Base-by-base conservation (phyloP, 2,888 invertebrate species). In the Ceriagrion tenellum region DNA sequence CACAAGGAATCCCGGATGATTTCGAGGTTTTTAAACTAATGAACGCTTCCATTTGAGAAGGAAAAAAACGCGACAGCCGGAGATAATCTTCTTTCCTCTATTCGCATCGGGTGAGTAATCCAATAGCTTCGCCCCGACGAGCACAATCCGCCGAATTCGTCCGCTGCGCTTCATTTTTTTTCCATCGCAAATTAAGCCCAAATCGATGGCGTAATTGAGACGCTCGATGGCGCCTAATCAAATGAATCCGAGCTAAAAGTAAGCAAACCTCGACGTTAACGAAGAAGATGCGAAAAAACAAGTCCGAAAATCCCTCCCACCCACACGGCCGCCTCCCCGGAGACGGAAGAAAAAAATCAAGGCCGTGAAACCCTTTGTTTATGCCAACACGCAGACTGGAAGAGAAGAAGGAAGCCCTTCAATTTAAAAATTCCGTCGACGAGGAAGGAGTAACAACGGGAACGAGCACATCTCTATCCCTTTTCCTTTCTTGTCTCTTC, bases 141-240 rank as follows among this genome's bases (percentile, higher is more conserved):
- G 81, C 35, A 16, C 16, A 81, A 81, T 30, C 81, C 81, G 30
- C 13, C 81, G 30, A 35, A 35, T 35, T 81, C 81, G 30, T 16
- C 81, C 81, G 35, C 81, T 18, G 35, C 30, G 81, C 12, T 81
- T 12, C 30, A 35, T 81, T 81, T 81, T 59, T 20, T 16, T 81
- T 81, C 18, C 35, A 4, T 30, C n/a, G 74, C 13, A 35, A 81
- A 35, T 81, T 81, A 35, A 81, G 81, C 81, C 81, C 35, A 81
- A 81, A 81, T 81, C 81, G 81, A 81, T 81, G 81, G 35, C 81
- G 81, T 81, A 81, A 81, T 81, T 81, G 81, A 81, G 81, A 81
- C 13, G 35, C 35, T 81, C 35, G 35, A 81, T 35, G 81, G 35
- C 16, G 35, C 81, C 12, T 81, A 16, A 81, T n/a, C 81, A 81